These are phyloP conservation scores for Tetheella fluctuosa DNA, from an alignment of 2,888 invertebrate species.

Conservation along the genomic window DNA sequence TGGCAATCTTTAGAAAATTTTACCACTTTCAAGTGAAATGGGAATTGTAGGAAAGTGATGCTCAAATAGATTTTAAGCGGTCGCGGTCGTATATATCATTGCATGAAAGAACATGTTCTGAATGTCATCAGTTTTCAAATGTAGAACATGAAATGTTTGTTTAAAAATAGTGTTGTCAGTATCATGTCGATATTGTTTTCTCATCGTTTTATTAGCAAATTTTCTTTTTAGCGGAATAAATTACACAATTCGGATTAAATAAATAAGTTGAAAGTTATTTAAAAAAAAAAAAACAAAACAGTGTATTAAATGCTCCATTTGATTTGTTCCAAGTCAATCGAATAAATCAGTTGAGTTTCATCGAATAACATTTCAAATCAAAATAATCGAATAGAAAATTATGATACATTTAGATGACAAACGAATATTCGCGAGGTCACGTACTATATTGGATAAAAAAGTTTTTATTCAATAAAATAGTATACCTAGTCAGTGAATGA, in stretches of 20 bases:
- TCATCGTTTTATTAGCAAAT: not conserved
- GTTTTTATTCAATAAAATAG: constrained; percentile 15
- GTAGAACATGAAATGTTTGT: not conserved
- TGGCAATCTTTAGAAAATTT: constrained; percentile 28
- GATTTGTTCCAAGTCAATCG: not conserved
- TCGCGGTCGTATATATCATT: not conserved
- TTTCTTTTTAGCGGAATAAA: too few species aligned
- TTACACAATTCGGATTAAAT: too few species aligned
- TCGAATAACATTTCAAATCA: not conserved
- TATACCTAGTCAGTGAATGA: not conserved
- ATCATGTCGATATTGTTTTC: not conserved
- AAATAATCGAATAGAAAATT: not conserved
- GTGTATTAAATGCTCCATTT: not conserved
- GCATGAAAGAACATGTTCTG: not conserved
- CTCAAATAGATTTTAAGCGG: not conserved
- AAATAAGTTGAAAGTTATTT: too few species aligned
- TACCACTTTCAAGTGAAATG: constrained; percentile 8
- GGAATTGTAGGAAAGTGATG: constrained; percentile 3
- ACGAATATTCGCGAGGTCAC: not conserved
- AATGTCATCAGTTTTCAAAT: not conserved
- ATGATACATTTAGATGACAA: not conserved
- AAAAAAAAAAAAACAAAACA: too few species aligned
- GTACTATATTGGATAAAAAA: constrained; percentile 9
- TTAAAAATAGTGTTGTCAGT: not conserved
- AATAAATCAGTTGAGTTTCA: too few species aligned